phyloP scores from a whole-genome alignment of 2,797 vertebrate genomes.

The Tragelaphus eurycerus region DNA sequence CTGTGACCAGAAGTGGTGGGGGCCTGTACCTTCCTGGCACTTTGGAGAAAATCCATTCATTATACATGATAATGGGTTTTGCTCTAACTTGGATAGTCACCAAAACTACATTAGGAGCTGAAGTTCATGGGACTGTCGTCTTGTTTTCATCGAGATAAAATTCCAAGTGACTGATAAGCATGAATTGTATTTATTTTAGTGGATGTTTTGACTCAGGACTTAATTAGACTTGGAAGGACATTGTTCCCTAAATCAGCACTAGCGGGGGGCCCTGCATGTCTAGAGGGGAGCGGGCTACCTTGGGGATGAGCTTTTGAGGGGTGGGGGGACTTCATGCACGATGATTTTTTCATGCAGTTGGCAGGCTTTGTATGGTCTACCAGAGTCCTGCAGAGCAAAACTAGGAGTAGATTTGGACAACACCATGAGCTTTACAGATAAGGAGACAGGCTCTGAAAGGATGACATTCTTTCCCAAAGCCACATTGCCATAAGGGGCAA shows the following conservation, averaged over 20 bases:
- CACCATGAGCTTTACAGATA: background rate
- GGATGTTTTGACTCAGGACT: slow-evolving; percentile 22
- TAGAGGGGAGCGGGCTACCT: background rate
- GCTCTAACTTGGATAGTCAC: background rate
- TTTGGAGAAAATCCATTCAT: background rate
- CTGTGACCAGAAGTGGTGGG: background rate
- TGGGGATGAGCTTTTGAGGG: background rate
- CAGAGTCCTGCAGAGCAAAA: background rate
- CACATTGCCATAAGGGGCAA: background rate
- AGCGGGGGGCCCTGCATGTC: background rate
- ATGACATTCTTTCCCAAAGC: background rate
- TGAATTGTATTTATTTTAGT: background rate
- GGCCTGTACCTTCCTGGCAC: background rate
- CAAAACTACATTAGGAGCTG: background rate
- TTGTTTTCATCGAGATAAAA: slow-evolving; percentile 45
- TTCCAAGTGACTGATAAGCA: background rate
- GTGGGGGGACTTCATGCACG: background rate
- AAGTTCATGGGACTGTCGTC: background rate
- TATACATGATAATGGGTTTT: background rate
- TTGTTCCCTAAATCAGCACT: background rate
- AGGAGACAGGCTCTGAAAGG: background rate
- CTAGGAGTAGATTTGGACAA: background rate
- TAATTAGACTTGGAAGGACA: background rate
- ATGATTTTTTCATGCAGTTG: background rate
- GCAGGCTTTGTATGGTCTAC: background rate